phyloP scores from a whole-genome alignment of 2,113 vertebrate genomes.

The Phycodurus eques region DNA sequence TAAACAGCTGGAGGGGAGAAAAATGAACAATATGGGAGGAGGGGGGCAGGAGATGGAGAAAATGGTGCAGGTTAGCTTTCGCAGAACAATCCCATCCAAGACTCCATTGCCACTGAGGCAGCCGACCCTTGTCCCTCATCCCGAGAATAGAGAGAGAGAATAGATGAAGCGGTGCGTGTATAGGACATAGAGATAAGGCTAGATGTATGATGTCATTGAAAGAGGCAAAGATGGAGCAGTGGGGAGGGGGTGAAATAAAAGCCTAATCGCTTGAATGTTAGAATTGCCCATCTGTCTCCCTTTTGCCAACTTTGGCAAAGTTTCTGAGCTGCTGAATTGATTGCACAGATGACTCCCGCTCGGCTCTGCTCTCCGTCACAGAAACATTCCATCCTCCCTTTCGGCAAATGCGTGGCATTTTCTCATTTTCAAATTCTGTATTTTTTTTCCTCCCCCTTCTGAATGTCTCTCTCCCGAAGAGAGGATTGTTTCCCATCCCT shows the following conservation, averaged over 20 bases:
- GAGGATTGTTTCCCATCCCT: constrained; percentile 35
- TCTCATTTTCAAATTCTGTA: constrained; percentile 46
- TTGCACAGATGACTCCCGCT: constrained; percentile 37
- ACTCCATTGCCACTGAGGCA: constrained; percentile 38
- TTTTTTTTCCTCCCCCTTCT: not conserved
- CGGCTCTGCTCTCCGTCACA: constrained; percentile 30
- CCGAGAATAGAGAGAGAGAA: constrained; percentile 34
- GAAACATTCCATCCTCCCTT: constrained; percentile 37
- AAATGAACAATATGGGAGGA: constrained; percentile 56
- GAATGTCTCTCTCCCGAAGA: constrained; percentile 12
- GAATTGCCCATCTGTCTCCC: constrained; percentile 38
- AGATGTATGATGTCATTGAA: not conserved
- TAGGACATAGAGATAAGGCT: not conserved
- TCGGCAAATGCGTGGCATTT: constrained; percentile 38
- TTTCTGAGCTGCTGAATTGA: constrained; percentile 48
- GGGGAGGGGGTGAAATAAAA: not conserved
- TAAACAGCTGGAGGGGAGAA: constrained; percentile 59
- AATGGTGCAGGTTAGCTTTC: constrained; percentile 45
- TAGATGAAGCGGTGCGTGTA: constrained; percentile 28
- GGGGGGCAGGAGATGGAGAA: constrained; percentile 21
- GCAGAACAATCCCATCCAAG: constrained; percentile 59
- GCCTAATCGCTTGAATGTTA: constrained; percentile 5
- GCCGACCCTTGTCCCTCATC: constrained; percentile 35
- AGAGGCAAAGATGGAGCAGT: not conserved
- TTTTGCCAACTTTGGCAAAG: constrained; percentile 37